Conservation (phyloP, 2,888 invertebrate species). For the Nemapogon koenigi region DNA sequence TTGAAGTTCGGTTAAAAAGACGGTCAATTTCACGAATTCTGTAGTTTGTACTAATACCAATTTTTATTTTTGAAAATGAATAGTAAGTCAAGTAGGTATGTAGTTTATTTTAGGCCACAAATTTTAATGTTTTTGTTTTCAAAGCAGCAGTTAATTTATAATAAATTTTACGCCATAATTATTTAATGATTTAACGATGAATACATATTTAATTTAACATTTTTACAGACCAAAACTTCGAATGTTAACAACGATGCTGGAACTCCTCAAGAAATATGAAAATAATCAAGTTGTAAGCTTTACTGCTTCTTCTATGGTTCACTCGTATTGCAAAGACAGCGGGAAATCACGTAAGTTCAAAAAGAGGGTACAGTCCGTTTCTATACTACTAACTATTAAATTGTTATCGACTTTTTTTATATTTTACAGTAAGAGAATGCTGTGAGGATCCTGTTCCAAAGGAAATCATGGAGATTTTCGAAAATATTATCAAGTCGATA, state of each 20-base stretch:
- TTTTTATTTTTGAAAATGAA: too few relatives aligned
- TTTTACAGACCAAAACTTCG: slow-evolving; percentile 45
- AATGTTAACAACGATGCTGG: slow-evolving; percentile 51
- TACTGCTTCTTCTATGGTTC: slow-evolving; percentile 56
- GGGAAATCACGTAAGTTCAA: slow-evolving; percentile 39
- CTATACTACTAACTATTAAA: slow-evolving; percentile 1
- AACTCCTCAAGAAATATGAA: slow-evolving; percentile 36
- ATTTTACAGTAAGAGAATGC: slow-evolving; percentile 43
- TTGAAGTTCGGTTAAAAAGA: too few relatives aligned
- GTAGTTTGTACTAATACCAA: too few relatives aligned
- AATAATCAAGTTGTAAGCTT: slow-evolving; percentile 53
- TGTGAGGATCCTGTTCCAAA: slow-evolving; percentile 44
- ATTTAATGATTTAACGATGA: too few relatives aligned
- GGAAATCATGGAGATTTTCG: slow-evolving; percentile 39
- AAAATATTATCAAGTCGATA: slow-evolving; percentile 34
- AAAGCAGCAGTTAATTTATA: too few relatives aligned
- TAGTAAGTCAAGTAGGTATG: too few relatives aligned
- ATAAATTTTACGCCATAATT: too few relatives aligned
- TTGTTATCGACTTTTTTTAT: slow-evolving; percentile 1
- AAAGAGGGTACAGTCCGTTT: neutral
- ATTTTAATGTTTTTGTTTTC: too few relatives aligned
- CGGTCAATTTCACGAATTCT: too few relatives aligned
- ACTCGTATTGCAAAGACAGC: slow-evolving; percentile 54
- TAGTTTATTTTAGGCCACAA: too few relatives aligned
- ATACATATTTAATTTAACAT: too few relatives aligned